Evolutionary conservation across 2,113 vertebrate species (phyloP), one percentile per base, ranked within the genome.

Genomic region (Marmota flaviventris): DNA sequence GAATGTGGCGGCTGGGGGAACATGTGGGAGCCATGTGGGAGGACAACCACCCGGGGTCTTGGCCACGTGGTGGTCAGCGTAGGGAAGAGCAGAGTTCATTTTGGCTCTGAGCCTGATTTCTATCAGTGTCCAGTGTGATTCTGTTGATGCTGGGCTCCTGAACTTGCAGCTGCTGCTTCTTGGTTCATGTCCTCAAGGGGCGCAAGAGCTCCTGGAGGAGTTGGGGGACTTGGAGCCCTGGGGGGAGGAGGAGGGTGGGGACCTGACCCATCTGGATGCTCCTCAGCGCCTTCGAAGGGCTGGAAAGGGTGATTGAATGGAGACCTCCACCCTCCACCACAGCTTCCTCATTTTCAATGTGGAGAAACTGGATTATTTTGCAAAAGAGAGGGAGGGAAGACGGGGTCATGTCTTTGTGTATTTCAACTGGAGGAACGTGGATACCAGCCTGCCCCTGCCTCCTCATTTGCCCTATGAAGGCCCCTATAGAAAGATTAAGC

Each of bases 1-100:
- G 96, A 97, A 97, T 97, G 95, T 86, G 58, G 83, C 17, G 8
- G n/a, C 51, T 70, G n/a, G 61, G 90, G 87, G 87, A 53, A 48
- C 85, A 25, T 11, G 32, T 93, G 61, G 88, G 89, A 96, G 94
- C 91, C 63, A 8, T 67, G 75, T 85, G 75, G 94, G 75, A 92
- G 70, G 95, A 89, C 53, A 56, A 9, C 76, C 34, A 1, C 32
- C 22, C 18, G 90, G 51, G 29, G 65, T 34, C 78, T 81, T 9
- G 27, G 84, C 85, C 70, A 29, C 53, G 93, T 32, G 2, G 56
- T 58, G 75, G 61, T 95, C 67, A 25, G 0, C 63, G 1, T 5
- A 16, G 63, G 69, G 27, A 65, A 76, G 37, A 51, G 58, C 53
- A 70, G 82, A 84, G 67, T 79, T 91, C 82, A 13, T 89, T 45